phyloP scores from a whole-genome alignment of 2,797 vertebrate genomes.

The Parotocinclus haroldoi region DNA sequence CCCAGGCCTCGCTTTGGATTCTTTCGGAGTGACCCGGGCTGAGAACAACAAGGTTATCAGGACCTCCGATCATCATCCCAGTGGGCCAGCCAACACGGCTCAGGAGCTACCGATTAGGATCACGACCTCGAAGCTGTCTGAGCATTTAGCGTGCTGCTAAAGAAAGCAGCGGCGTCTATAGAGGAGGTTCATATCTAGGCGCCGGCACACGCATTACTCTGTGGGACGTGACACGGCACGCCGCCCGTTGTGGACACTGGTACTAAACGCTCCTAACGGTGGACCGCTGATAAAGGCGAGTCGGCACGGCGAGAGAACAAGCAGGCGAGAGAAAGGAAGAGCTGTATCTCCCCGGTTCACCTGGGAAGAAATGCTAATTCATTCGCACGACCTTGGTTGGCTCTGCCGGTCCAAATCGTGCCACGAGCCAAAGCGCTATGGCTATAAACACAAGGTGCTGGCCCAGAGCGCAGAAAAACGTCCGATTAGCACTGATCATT shows the following conservation, averaged over 20 bases:
- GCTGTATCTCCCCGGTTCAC: too few species aligned
- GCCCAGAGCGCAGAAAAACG: too few species aligned
- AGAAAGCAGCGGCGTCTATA: not conserved
- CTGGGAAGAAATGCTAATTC: too few species aligned
- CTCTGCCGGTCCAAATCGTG: too few species aligned
- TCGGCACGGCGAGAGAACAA: too few species aligned
- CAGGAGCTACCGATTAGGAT: not conserved
- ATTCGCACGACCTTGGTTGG: too few species aligned
- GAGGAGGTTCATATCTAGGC: not conserved
- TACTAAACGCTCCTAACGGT: conserved; percentile 30
- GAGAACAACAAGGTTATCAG: conserved; percentile 2
- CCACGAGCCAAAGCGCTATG: too few species aligned
- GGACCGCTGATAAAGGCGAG: conserved; percentile 19
- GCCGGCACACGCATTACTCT: conserved; percentile 5
- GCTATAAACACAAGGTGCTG: too few species aligned
- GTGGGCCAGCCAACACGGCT: not conserved
- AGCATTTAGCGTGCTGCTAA: not conserved
- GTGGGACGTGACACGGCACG: conserved; percentile 11
- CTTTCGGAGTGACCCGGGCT: not conserved
- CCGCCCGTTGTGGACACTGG: conserved; percentile 30
- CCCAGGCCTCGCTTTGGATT: not conserved
- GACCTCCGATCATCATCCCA: not conserved
- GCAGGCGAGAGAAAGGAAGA: too few species aligned
- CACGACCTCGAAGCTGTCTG: not conserved
- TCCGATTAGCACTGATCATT: too few species aligned